A percentile compares a stretch with the other conserved stretches of the same genome.
Conservation (phyloP, 1,140 invertebrate genomes). For the Metopolophium dirhodum region DNA sequence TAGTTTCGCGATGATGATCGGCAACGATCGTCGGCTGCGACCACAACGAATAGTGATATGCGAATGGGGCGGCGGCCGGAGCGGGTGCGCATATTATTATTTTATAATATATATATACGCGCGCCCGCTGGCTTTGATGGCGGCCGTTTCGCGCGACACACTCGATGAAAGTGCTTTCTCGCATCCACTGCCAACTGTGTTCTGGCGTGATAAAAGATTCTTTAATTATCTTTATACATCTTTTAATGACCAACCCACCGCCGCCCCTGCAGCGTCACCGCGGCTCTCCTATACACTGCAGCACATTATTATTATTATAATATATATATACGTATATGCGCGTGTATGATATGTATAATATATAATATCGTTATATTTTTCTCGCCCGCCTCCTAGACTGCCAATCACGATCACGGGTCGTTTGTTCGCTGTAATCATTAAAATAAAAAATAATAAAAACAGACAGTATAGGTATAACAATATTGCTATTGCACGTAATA, state of each 20-base stretch:
- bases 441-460: background rate
- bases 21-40: background rate
- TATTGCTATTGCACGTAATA: background rate
- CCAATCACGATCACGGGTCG: slow-evolving; percentile 37
- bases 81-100: slow-evolving; percentile 8
- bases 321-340: background rate
- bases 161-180: slow-evolving; percentile 50
- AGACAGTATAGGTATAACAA: background rate
- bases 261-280: background rate
- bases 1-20: background rate
- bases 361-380: background rate
- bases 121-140: slow-evolving; percentile 37
- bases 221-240: slow-evolving; percentile 55
- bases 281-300: too few species aligned
- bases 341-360: too few species aligned
- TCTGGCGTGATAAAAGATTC: slow-evolving; percentile 55
- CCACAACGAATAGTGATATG: background rate
- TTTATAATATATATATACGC: background rate
- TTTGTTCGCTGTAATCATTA: slow-evolving; percentile 32
- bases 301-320: slow-evolving; percentile 8
- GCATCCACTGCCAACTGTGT: slow-evolving; percentile 39
- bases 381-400: slow-evolving; percentile 1
- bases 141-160: slow-evolving; percentile 32
- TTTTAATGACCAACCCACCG: slow-evolving; percentile 43
- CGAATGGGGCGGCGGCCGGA: background rate